Conservation (phyloP, 2,888 invertebrate species). For the Tuberolachnus salignus region DNA sequence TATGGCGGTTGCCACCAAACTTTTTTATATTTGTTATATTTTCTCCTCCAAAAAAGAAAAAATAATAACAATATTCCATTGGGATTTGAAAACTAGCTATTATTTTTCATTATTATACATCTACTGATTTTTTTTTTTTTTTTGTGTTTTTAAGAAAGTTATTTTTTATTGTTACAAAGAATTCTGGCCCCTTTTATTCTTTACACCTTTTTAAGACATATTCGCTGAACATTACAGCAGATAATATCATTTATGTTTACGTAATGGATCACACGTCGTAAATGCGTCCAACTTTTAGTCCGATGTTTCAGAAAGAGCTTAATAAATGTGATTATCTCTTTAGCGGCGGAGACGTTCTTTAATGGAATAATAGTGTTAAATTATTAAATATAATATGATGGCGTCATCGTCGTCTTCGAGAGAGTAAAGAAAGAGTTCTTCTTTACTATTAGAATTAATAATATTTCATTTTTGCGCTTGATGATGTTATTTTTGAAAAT, state of each 20-base stretch:
- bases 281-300: conserved; percentile 36
- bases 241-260: conserved; percentile 51
- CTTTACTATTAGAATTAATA: conserved; percentile 40
- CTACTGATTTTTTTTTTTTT: not conserved
- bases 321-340: conserved; percentile 46
- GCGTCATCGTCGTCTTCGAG: too few species aligned
- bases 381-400: conserved; percentile 36
- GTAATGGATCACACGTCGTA: conserved; percentile 48
- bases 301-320: conserved; percentile 41
- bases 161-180: conserved; percentile 50
- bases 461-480: conserved; percentile 48
- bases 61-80: conserved; percentile 24
- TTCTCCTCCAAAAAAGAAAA: not conserved
- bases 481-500: not conserved
- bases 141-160: conserved; percentile 32
- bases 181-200: conserved; percentile 39
- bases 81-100: conserved; percentile 51
- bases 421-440: conserved; percentile 25
- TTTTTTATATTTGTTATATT: conserved; percentile 10
- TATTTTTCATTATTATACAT: conserved; percentile 42
- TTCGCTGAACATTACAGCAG: conserved; percentile 30
- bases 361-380: conserved; percentile 53
- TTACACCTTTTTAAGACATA: conserved; percentile 29
- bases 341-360: conserved; percentile 44
- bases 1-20: conserved; percentile 39